These are phyloP conservation scores for Etheostoma cragini DNA, from an alignment of 2,113 vertebrate genomes.

Conservation along the genomic window DNA sequence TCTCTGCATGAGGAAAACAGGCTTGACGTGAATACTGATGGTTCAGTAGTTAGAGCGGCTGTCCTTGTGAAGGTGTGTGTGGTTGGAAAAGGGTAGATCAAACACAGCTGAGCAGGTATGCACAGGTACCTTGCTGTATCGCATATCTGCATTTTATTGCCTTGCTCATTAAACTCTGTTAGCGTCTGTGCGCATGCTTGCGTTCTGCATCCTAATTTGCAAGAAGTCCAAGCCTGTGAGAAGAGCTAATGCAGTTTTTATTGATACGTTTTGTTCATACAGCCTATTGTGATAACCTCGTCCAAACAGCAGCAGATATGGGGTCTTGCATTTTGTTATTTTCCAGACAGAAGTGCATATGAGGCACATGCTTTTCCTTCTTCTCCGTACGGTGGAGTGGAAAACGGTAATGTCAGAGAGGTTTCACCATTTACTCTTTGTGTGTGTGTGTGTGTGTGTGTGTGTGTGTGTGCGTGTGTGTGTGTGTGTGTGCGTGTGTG, in stretches of 20 bases:
- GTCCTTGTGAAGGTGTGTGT: conserved; percentile 21
- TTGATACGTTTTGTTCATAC: background rate
- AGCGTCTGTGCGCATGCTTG: background rate
- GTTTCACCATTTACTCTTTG: too few relatives aligned
- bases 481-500: too few relatives aligned
- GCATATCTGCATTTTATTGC: conserved; percentile 51
- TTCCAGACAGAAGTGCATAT: background rate
- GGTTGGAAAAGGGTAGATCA: conserved; percentile 22
- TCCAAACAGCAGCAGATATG: background rate
- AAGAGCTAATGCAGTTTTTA: background rate
- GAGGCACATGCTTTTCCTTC: background rate
- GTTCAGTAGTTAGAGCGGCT: conserved; percentile 3
- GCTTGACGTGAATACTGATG: conserved; percentile 39
- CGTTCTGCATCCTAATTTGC: background rate
- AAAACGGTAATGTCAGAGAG: background rate
- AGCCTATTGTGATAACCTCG: background rate
- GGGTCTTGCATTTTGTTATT: background rate
- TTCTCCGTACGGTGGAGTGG: background rate
- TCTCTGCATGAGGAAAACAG: conserved; percentile 40
- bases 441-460: too few relatives aligned
- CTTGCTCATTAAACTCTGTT: conserved; percentile 43
- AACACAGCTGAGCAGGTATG: conserved; percentile 60
- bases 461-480: too few relatives aligned
- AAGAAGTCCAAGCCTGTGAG: background rate
- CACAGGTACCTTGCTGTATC: conserved; percentile 56